These are phyloP conservation scores for Hypolimnas misippus DNA, from an alignment of 2,888 invertebrate species.

Conservation along the genomic window DNA sequence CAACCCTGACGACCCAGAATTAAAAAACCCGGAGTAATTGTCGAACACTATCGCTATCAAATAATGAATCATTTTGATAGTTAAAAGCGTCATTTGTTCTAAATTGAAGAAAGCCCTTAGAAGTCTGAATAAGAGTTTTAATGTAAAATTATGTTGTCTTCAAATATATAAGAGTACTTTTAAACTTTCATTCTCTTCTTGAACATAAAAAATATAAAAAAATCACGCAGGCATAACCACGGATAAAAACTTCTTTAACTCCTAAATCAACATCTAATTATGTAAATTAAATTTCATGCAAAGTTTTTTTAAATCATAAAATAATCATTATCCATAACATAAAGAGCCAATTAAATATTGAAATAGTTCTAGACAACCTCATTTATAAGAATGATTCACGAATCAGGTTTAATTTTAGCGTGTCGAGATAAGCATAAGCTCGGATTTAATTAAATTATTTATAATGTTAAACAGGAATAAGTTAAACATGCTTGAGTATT, in stretches of 20 bases:
- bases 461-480: background rate
- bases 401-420: conserved; percentile 16
- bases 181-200: too few relatives aligned
- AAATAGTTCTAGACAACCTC: conserved; percentile 11
- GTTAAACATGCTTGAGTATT: background rate
- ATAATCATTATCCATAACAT: background rate
- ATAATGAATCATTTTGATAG: too few relatives aligned
- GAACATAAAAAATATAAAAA: too few relatives aligned
- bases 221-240: background rate
- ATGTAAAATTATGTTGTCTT: too few relatives aligned
- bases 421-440: conserved; percentile 1
- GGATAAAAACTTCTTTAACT: background rate
- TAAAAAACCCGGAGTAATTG: too few relatives aligned
- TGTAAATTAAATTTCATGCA: background rate
- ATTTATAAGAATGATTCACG: conserved; percentile 9
- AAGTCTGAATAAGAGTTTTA: too few relatives aligned
- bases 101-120: too few relatives aligned
- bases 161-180: too few relatives aligned
- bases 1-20: too few relatives aligned
- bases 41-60: too few relatives aligned
- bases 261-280: background rate
- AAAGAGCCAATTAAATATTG: conserved; percentile 4
- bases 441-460: conserved; percentile 10
- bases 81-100: too few relatives aligned
- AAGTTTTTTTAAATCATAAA: conserved; percentile 1